Evolutionary conservation across 2,888 invertebrate species (phyloP).

Genomic region (Mimas tiliae): DNA sequence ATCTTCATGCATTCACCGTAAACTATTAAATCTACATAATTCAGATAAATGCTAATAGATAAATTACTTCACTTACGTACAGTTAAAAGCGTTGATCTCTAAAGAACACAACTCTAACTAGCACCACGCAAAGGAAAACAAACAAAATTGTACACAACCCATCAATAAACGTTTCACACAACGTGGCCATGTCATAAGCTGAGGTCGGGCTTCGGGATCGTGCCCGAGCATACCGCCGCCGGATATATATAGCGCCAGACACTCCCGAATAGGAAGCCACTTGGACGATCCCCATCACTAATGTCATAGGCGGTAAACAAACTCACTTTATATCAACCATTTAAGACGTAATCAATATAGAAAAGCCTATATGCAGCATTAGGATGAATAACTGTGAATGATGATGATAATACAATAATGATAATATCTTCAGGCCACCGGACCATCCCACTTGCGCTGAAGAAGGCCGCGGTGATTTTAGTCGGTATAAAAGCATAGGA

Average conservation of each 20-base stretch:
- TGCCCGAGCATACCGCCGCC: conserved; percentile 66
- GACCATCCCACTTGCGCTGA: too few species aligned
- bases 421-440: too few species aligned
- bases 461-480: too few species aligned
- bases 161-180: conserved; percentile 60
- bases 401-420: too few species aligned
- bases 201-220: conserved; percentile 66
- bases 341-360: neutral
- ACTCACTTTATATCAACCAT: neutral
- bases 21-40: too few species aligned
- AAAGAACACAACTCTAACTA: too few species aligned
- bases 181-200: conserved; percentile 68
- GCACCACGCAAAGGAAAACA: conserved; percentile 33
- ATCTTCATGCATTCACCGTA: too few species aligned
- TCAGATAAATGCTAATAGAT: too few species aligned
- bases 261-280: conserved; percentile 74
- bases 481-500: too few species aligned
- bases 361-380: neutral
- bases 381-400: neutral
- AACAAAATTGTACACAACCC: conserved; percentile 43
- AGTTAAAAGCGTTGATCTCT: too few species aligned
- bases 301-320: conserved; percentile 41
- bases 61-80: too few species aligned
- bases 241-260: conserved; percentile 75
- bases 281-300: conserved; percentile 56